A percentile compares a stretch with the other conserved stretches of the same genome.
These are phyloP conservation scores for Dicrostonyx torquatus DNA, from an alignment of 2,797 vertebrate genomes.

Conservation along the genomic window DNA sequence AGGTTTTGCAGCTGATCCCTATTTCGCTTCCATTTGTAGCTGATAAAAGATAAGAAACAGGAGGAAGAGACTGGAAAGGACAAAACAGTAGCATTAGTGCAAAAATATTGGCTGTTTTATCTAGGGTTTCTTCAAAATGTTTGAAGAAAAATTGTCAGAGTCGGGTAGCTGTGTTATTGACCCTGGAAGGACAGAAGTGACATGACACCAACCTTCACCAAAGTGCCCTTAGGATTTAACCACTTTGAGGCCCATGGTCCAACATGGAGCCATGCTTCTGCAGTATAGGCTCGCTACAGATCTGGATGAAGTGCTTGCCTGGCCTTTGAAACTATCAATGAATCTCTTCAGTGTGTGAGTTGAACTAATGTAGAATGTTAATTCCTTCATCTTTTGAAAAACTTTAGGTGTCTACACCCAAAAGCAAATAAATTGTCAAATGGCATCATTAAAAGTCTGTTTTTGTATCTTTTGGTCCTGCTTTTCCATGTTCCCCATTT, in stretches of 20 bases:
- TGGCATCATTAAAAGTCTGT: background rate
- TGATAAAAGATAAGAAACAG: background rate
- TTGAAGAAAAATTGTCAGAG: background rate
- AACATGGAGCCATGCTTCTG: background rate
- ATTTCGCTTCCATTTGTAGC: background rate
- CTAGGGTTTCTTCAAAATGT: background rate
- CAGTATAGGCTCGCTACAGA: background rate
- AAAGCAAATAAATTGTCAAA: background rate
- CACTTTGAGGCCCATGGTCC: background rate
- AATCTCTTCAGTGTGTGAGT: background rate
- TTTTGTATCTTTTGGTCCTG: background rate
- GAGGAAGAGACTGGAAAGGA: background rate
- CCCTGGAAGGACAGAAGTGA: no score
- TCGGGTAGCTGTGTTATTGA: background rate
- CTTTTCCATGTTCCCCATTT: slow-evolving; percentile 12
- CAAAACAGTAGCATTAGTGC: no score
- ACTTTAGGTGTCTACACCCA: background rate
- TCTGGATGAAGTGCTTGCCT: background rate
- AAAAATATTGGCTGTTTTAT: slow-evolving; percentile 36
- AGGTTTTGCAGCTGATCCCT: background rate
- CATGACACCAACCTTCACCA: background rate
- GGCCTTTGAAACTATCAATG: background rate
- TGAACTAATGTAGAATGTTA: background rate
- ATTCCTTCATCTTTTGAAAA: background rate
- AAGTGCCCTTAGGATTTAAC: background rate